phyloP scores from a whole-genome alignment of 2,113 vertebrate species.

The Haplochromis burtoni region DNA sequence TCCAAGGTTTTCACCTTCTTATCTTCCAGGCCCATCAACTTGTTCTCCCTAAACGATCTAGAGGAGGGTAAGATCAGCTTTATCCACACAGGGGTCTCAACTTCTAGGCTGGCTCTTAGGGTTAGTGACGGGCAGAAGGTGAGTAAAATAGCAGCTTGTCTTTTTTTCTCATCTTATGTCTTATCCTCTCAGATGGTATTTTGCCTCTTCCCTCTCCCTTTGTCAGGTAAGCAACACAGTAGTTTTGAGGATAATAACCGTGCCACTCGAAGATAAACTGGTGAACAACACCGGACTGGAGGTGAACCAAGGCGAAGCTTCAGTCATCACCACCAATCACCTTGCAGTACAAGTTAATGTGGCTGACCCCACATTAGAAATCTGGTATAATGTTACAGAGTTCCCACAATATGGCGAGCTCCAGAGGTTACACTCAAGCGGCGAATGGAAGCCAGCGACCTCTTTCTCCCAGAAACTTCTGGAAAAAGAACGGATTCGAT shows the following conservation, averaged over 20 bases:
- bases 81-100: constrained; percentile 74
- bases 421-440: constrained; percentile 65
- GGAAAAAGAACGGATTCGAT: constrained; percentile 68
- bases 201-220: background rate
- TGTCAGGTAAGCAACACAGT: constrained; percentile 76
- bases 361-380: constrained; percentile 60
- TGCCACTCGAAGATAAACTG: constrained; percentile 75
- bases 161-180: background rate
- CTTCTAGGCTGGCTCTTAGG: constrained; percentile 77
- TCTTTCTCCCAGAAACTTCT: constrained; percentile 77
- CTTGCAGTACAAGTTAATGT: constrained; percentile 76
- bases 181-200: background rate
- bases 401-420: constrained; percentile 75
- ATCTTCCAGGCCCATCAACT: constrained; percentile 55
- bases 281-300: constrained; percentile 72
- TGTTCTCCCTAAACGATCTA: constrained; percentile 76
- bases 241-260: constrained; percentile 75
- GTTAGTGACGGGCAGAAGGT: constrained; percentile 80
- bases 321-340: constrained; percentile 68
- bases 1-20: background rate
- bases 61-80: constrained; percentile 74
- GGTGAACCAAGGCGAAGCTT: constrained; percentile 69
- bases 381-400: constrained; percentile 70
- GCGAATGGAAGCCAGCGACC: constrained; percentile 71
- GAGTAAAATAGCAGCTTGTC: background rate